Base-by-base conservation (phyloP, 2,113 vertebrate genomes). In the Trogon melanurus region DNA sequence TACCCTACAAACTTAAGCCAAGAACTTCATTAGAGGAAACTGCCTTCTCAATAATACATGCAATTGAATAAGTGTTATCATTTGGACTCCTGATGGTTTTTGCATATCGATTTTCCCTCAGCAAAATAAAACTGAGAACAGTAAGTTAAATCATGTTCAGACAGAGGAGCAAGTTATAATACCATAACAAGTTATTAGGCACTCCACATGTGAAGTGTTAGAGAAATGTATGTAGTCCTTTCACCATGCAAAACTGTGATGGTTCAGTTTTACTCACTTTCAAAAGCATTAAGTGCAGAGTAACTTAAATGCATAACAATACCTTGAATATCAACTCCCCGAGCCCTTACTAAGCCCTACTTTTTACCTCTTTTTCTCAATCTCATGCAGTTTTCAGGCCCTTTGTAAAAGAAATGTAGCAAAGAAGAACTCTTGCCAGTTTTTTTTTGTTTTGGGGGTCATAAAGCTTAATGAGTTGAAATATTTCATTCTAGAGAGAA, bases 81-180 rank as follows among this genome's bases (percentile, higher is more conserved):
- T 96, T 85, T 96, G 92, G 96, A 75, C 80, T 93, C 65, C 80
- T 87, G 96, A 91, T 79, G 91, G 86, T 34, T 54, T 87, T 76
- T 91, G 72, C 73, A 91, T 89, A 96, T 96, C 89, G 93, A 95
- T 96, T 97, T 96, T 96, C 96, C 88, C 80, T 94, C 92, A 93
- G 91, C 91, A 93, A 96, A 92, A 89, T 89, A 91, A 93, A 90
- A 91, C 73, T 30, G 58, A 72, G 60, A 62, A 30, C 60, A 93
- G 66, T 36, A 57, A 91, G 91, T 95, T 95, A 91, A 96, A 93
- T 94, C 58, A 65, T 87, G 87, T 61, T 64, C 76, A 83, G 92
- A 88, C 20, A 70, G 56, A 58, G 0, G 0, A 88, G 72, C 71
- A 83, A 73, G 67, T 76, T 92, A 74, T 34, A 67, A 26, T 16